Base-by-base conservation (phyloP, 2,113 vertebrate species). In the Mormyrus lacerda region DNA sequence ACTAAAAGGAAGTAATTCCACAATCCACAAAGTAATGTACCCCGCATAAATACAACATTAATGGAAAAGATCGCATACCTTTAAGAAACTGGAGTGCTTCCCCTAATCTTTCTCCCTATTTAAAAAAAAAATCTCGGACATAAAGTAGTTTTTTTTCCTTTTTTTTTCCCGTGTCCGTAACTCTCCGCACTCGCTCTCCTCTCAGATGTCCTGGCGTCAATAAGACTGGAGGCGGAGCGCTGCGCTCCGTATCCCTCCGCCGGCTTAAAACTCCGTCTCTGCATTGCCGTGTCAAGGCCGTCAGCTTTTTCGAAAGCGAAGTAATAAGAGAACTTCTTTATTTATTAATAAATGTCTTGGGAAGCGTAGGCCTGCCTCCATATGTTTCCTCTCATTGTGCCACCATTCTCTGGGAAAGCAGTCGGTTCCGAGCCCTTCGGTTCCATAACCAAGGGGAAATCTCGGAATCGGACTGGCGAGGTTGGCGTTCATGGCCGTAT, bases 161-260 rank as follows among this genome's bases (percentile, higher is more conserved):
- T 53, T 85, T 88, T 87, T 89, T 89, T 92, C 90, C 91, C 91
- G 91, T 90, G 35, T 90, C 91, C 89, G 92, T 91, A 65, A 89
- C 58, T 87, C 45, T 90, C 92, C 47, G 19, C 86, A 31, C 89
- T 88, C 85, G 47, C 73, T 58, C 86, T 88, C 47, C 84, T 90
- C 85, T 90, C 65, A 88, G 86, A 90, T 91, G 91, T 90, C 91
- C 93, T 89, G 92, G 92, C 95, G 93, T 95, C 94, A 93, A 94
- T 92, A 93, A 92, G 92, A 76, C 93, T 93, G 91, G 92, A 90
- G 91, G 94, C 93, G 94, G 91, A 94, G 90, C 88, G 90, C 93
- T 61, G 47, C 89, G 92, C 89, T 73, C 79, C 82, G 89, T 94
- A 96, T 96, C 94, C 87, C 93, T 96, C 95, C 96, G 95, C 96